These are phyloP conservation scores for Papilio polyxenes DNA, from an alignment of 1,140 invertebrate species.

Conservation along the genomic window DNA sequence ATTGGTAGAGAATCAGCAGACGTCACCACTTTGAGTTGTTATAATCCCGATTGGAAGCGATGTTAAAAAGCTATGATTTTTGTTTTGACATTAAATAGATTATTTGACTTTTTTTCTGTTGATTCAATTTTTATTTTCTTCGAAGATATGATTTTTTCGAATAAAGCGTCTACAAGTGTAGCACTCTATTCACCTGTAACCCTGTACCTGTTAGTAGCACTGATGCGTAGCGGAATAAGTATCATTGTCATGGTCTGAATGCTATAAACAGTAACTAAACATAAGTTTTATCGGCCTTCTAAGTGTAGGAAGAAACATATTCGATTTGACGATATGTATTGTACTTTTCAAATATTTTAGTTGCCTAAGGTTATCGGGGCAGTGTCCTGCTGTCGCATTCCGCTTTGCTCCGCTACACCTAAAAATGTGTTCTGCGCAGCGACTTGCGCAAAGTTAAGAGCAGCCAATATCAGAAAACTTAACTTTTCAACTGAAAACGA, in stretches of 20 bases:
- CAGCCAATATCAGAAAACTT: no score
- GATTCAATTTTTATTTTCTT: background rate
- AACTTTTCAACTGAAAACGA: no score
- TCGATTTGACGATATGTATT: background rate
- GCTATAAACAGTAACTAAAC: background rate
- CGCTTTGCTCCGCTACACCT: no score
- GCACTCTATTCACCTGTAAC: background rate
- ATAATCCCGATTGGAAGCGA: constrained; percentile 56
- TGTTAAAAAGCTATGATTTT: constrained; percentile 49
- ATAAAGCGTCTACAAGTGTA: background rate
- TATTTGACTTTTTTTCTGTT: background rate
- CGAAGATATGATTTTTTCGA: background rate
- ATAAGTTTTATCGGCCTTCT: background rate
- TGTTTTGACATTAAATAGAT: background rate
- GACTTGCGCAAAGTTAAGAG: no score
- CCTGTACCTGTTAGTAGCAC: background rate
- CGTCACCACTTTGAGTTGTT: constrained; percentile 65
- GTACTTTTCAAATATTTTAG: no score
- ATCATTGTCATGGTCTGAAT: background rate
- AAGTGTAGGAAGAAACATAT: background rate
- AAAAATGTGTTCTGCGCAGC: no score
- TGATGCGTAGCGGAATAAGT: background rate
- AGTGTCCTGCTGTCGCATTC: no score
- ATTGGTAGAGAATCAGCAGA: constrained; percentile 61
- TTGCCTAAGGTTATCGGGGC: no score